Evolutionary conservation across 2,113 vertebrate genomes (phyloP).

Genomic region (Pipra filicauda): DNA sequence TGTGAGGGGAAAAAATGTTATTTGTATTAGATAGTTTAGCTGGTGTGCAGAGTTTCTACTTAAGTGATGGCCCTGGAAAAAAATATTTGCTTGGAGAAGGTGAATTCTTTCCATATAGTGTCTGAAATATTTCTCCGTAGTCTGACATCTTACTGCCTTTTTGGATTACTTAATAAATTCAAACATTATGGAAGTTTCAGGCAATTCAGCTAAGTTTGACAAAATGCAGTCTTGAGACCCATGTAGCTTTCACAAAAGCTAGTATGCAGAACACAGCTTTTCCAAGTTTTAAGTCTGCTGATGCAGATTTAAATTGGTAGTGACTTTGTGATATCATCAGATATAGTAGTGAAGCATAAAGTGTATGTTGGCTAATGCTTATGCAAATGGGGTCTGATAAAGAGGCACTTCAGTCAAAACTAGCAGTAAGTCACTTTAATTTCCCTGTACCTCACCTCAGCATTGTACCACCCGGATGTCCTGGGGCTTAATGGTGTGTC

Average conservation of each 20-base stretch:
- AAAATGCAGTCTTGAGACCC: neutral
- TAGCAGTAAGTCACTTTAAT: neutral
- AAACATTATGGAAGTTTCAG: neutral
- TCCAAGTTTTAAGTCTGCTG: neutral
- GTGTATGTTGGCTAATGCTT: neutral
- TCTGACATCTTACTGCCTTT: neutral
- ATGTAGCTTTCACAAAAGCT: neutral
- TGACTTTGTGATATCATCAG: neutral
- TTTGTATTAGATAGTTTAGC: neutral
- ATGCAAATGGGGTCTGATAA: neutral
- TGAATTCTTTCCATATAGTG: neutral
- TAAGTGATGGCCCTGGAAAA: neutral
- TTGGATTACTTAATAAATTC: neutral
- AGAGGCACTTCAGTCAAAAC: neutral
- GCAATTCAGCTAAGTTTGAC: neutral
- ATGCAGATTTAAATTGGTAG: neutral
- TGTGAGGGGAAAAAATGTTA: neutral
- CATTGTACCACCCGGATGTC: neutral
- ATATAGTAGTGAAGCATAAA: neutral
- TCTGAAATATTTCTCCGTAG: neutral
- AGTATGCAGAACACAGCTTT: neutral
- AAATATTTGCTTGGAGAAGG: neutral
- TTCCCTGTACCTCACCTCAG: neutral
- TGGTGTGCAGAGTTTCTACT: neutral
- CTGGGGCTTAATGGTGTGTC: neutral